These are phyloP conservation scores for Trimorus sp. DNA, from an alignment of 2,888 invertebrate species.

Conservation along the genomic window DNA sequence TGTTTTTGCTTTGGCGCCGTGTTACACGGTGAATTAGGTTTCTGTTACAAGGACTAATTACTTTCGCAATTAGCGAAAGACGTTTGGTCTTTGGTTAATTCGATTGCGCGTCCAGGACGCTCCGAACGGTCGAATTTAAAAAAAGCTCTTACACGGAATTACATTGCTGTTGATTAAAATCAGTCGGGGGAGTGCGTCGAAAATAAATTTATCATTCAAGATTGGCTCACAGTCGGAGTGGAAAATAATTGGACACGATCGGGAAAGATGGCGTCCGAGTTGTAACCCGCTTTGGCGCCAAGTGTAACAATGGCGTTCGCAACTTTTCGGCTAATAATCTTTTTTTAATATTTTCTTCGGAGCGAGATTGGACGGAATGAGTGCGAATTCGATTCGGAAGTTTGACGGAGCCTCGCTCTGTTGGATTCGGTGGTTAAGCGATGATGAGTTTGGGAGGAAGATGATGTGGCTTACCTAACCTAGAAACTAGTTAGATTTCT, in stretches of 20 bases:
- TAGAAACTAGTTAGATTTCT: too few relatives aligned
- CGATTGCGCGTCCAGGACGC: constrained; percentile 15
- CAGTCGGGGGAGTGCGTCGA: background rate
- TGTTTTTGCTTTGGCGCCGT: background rate
- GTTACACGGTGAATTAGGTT: background rate
- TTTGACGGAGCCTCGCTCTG: too few relatives aligned
- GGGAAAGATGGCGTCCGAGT: constrained; percentile 19
- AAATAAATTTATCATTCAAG: constrained; percentile 34
- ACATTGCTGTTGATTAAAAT: constrained; percentile 35
- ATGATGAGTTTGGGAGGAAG: too few relatives aligned
- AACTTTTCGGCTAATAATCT: constrained; percentile 10
- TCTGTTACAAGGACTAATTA: background rate
- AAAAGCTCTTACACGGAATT: constrained; percentile 24
- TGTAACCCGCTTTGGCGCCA: constrained; percentile 11
- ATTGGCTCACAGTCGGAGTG: background rate
- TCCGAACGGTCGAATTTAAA: constrained; percentile 23
- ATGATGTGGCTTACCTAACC: too few relatives aligned
- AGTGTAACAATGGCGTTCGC: background rate
- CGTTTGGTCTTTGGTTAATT: constrained; percentile 6
- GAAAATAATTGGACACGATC: constrained; percentile 29
- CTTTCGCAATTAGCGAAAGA: constrained; percentile 21
- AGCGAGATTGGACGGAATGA: background rate
- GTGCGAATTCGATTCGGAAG: too few relatives aligned
- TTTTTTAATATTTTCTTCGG: background rate
- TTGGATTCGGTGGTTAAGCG: too few relatives aligned